phyloP scores from a whole-genome alignment of 2,113 vertebrate species.

The Varanus salvator region DNA sequence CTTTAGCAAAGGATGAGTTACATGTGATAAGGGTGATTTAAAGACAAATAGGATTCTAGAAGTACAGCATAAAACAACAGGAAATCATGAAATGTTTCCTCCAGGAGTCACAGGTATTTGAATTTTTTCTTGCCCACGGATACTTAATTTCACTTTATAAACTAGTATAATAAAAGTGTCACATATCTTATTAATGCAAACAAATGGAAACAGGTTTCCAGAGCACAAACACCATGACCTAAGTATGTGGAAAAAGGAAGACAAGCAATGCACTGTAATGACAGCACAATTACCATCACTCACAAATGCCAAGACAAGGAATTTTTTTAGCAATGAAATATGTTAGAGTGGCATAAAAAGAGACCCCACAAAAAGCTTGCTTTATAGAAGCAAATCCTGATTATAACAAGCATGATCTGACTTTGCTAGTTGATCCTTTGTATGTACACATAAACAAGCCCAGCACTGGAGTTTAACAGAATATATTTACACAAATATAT shows the following conservation, averaged over 20 bases:
- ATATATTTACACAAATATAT: constrained; percentile 36
- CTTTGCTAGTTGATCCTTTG: constrained; percentile 44
- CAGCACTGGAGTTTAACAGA: constrained; percentile 47
- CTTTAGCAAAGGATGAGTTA: neutral
- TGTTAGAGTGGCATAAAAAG: constrained; percentile 54
- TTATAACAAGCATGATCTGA: constrained; percentile 37
- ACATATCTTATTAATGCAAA: constrained; percentile 74
- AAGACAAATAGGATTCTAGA: constrained; percentile 44
- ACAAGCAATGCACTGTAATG: constrained; percentile 65
- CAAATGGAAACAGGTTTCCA: constrained; percentile 72
- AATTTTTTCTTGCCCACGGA: constrained; percentile 68
- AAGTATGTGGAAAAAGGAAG: constrained; percentile 70
- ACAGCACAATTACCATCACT: constrained; percentile 67
- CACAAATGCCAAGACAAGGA: constrained; percentile 68
- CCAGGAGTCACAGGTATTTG: constrained; percentile 64
- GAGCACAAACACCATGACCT: constrained; percentile 58
- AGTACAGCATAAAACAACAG: constrained; percentile 62
- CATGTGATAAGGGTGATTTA: constrained; percentile 42
- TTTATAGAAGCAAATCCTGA: constrained; percentile 56
- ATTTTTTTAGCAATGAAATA: constrained; percentile 64
- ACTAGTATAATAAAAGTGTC: constrained; percentile 72
- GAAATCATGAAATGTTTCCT: constrained; percentile 67
- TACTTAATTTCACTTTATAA: constrained; percentile 72
- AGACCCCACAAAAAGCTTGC: constrained; percentile 55
- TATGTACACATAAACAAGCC: constrained; percentile 27